phyloP scores from a whole-genome alignment of 2,113 vertebrate species.

The Heteronetta atricapilla region DNA sequence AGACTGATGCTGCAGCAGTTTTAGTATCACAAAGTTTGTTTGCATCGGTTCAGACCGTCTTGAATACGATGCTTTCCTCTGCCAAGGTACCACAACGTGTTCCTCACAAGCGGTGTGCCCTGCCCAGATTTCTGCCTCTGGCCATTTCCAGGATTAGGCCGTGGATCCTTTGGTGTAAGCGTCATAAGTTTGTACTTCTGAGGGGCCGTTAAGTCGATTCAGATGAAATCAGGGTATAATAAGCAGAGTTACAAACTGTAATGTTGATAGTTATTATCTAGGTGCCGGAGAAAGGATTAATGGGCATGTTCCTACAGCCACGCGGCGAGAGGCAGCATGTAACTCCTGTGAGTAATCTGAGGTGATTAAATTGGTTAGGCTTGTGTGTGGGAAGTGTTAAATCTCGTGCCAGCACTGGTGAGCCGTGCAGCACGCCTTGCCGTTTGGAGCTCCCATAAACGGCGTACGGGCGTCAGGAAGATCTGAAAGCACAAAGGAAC shows the following conservation, averaged over 20 bases:
- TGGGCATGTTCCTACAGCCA: not conserved
- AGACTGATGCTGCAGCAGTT: not conserved
- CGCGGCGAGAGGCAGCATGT: not conserved
- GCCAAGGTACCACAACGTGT: fast-evolving
- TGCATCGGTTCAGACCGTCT: not conserved
- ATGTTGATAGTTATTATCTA: not conserved
- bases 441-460: not conserved
- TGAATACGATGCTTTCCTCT: not conserved
- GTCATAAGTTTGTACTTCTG: not conserved
- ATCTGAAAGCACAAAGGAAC: not conserved
- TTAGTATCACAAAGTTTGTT: not conserved
- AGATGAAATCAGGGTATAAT: not conserved
- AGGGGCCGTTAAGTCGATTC: not conserved
- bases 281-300: not conserved
- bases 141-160: fast-evolving
- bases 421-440: not conserved
- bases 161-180: not conserved
- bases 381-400: not conserved
- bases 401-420: not conserved
- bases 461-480: not conserved
- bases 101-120: not conserved
- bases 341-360: not conserved
- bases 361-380: not conserved
- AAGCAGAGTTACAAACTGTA: not conserved
- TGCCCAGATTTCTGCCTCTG: not conserved